These are phyloP conservation scores for Myotis brandtii DNA, from an alignment of 2,113 vertebrate species.

Conservation along the genomic window DNA sequence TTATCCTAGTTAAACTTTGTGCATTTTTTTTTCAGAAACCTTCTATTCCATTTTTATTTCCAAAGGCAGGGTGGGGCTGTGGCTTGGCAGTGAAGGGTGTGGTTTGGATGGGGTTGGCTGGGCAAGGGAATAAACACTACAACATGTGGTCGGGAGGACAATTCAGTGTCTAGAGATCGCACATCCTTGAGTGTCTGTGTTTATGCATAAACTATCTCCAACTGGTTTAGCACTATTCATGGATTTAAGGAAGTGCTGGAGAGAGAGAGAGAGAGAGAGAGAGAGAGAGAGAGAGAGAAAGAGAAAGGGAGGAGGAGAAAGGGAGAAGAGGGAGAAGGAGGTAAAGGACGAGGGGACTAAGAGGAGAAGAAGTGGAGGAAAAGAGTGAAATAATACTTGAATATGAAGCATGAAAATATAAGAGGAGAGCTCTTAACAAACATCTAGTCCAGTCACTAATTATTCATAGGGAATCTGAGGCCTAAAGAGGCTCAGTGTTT, in stretches of 20 bases:
- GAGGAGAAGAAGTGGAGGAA: background rate
- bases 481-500: background rate
- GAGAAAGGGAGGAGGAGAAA: background rate
- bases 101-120: constrained; percentile 65
- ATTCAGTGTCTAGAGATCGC: constrained; percentile 58
- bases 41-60: constrained; percentile 71
- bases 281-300: too few relatives aligned
- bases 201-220: constrained; percentile 63
- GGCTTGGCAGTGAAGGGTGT: constrained; percentile 77
- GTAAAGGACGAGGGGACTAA: background rate
- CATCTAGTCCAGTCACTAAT: background rate
- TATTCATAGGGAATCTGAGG: background rate
- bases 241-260: background rate
- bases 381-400: background rate
- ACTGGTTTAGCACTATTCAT: constrained; percentile 36
- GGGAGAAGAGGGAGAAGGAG: background rate
- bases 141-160: constrained; percentile 68
- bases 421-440: background rate
- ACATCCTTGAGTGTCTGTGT: constrained; percentile 49
- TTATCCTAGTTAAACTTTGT: background rate
- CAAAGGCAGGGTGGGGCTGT: constrained; percentile 66
- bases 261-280: background rate
- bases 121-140: constrained; percentile 54
- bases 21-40: constrained; percentile 1
- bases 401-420: background rate